These are phyloP conservation scores for Sepioteuthis lessoniana DNA, from an alignment of 2,888 invertebrate species.

Conservation along the genomic window DNA sequence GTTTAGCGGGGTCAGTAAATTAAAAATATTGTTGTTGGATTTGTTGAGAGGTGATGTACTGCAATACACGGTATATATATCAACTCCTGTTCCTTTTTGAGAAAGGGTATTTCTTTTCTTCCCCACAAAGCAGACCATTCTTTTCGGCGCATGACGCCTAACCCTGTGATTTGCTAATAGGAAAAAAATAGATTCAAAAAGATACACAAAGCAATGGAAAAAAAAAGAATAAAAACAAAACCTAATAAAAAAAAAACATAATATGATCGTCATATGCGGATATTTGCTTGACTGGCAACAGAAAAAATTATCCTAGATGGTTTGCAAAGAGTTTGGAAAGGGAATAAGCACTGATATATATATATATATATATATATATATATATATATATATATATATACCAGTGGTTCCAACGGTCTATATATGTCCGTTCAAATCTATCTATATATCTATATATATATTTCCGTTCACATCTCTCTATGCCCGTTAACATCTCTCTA, in stretches of 20 bases:
- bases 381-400: too few relatives aligned
- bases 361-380: too few relatives aligned
- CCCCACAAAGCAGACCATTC: background rate
- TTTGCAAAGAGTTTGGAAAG: background rate
- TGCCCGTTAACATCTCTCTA: too few relatives aligned
- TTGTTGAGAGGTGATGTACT: too few relatives aligned
- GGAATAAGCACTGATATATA: too few relatives aligned
- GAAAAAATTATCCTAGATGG: background rate
- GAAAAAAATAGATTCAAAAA: background rate
- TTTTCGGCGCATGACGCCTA: background rate
- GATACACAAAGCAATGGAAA: background rate
- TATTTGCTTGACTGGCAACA: background rate
- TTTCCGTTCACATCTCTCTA: too few relatives aligned
- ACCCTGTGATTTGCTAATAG: background rate
- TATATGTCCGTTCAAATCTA: too few relatives aligned
- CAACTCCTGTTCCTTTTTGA: background rate
- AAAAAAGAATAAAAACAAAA: too few relatives aligned
- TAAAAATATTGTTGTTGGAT: too few relatives aligned
- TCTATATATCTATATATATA: too few relatives aligned
- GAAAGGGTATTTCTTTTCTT: background rate
- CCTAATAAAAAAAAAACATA: background rate
- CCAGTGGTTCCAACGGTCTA: too few relatives aligned
- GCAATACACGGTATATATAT: background rate
- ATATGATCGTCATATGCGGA: conserved; percentile 21
- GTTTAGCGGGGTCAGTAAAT: too few relatives aligned